Conservation (phyloP, 1,140 invertebrate genomes). For the Caerostris darwini region DNA sequence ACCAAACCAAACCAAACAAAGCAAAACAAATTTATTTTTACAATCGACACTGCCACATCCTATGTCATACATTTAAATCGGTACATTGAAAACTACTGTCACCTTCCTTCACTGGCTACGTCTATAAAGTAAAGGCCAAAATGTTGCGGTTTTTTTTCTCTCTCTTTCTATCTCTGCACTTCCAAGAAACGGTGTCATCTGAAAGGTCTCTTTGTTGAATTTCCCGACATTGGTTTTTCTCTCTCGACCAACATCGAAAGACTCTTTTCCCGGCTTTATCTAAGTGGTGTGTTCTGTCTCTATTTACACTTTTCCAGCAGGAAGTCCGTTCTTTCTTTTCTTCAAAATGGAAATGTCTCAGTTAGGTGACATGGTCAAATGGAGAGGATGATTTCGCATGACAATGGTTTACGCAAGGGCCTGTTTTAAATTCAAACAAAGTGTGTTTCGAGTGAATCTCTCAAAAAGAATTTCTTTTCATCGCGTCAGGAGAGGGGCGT, state of each 20-base stretch:
- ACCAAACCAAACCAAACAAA: no score
- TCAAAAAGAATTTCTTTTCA: neutral
- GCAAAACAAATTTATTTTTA: neutral
- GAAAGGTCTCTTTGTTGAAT: constrained; percentile 60
- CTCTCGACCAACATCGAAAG: constrained; percentile 15
- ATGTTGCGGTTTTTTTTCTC: constrained; percentile 59
- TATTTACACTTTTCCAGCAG: constrained; percentile 58
- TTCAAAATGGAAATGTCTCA: constrained; percentile 37
- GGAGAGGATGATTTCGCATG: constrained; percentile 30
- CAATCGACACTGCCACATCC: neutral
- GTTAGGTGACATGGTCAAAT: constrained; percentile 39
- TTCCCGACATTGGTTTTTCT: constrained; percentile 44
- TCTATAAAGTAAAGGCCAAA: neutral
- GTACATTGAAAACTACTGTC: neutral
- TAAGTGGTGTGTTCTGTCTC: constrained; percentile 70
- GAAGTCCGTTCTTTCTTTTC: constrained; percentile 10
- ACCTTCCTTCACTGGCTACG: neutral
- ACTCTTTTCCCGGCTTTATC: constrained; percentile 19
- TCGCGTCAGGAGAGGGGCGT: neutral
- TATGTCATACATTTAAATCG: neutral
- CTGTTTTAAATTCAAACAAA: constrained; percentile 43
- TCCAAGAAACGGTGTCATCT: constrained; percentile 34
- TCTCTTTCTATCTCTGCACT: neutral
- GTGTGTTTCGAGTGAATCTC: neutral
- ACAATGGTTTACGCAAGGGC: constrained; percentile 2